A percentile compares a stretch with the other conserved stretches of the same genome.
Evolutionary conservation across 2,113 vertebrate species (phyloP).

Genomic region (Paradisaea rubra): DNA sequence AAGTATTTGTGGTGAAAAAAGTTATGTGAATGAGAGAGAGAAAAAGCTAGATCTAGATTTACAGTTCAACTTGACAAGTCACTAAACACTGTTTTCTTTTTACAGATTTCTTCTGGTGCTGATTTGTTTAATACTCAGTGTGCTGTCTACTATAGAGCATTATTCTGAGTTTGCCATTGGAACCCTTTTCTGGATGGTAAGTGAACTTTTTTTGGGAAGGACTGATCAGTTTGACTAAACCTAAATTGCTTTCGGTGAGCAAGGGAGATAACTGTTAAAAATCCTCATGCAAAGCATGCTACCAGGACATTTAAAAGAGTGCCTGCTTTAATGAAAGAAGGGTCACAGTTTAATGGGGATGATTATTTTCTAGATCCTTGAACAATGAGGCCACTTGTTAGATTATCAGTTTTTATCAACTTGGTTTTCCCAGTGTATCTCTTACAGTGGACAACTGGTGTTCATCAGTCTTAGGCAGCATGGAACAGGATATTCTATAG

Average conservation of each 20-base stretch:
- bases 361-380: not conserved
- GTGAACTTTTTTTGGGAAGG: not conserved
- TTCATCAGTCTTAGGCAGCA: not conserved
- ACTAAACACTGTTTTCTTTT: conserved; percentile 1
- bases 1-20: not conserved
- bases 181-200: conserved; percentile 91
- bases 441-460: not conserved
- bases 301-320: not conserved
- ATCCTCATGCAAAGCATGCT: not conserved
- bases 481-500: not conserved
- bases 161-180: conserved; percentile 85
- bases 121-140: conserved; percentile 89
- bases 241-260: not conserved
- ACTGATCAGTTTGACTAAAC: not conserved
- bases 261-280: not conserved
- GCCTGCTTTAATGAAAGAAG: not conserved
- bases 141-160: conserved; percentile 86
- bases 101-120: conserved; percentile 85
- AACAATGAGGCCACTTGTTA: not conserved
- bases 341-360: not conserved
- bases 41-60: not conserved
- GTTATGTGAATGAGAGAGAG: not conserved
- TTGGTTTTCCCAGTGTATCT: not conserved
- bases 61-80: not conserved
- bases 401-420: not conserved